These are phyloP conservation scores for Delichon dasypus DNA, from an alignment of 2,797 vertebrate genomes.

Conservation along the genomic window DNA sequence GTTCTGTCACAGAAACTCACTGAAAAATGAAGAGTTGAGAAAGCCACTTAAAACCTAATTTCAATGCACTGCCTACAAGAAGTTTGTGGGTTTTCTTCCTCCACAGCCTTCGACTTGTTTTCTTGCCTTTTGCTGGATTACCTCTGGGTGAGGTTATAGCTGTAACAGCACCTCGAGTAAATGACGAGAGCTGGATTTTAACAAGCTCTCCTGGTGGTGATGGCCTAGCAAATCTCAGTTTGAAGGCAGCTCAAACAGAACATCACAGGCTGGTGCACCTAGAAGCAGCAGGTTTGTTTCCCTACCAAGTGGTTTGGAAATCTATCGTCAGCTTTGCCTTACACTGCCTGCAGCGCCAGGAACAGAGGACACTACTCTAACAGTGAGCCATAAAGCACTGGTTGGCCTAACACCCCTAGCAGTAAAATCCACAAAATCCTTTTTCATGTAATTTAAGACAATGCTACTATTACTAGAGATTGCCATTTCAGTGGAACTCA, in stretches of 20 bases:
- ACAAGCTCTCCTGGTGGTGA: neutral
- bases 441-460: neutral
- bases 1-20: neutral
- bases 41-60: neutral
- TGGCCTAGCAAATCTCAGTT: neutral
- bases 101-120: fast-evolving
- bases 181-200: neutral
- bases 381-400: neutral
- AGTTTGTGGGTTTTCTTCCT: neutral
- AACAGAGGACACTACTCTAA: fast-evolving
- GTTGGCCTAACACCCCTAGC: neutral
- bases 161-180: neutral
- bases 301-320: neutral
- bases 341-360: fast-evolving
- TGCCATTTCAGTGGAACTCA: neutral
- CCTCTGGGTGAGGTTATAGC: neutral
- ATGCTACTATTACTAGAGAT: neutral
- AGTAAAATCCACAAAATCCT: neutral
- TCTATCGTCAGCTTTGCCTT: neutral
- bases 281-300: neutral
- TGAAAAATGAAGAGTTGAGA: neutral
- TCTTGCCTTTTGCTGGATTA: neutral
- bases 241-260: neutral
- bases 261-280: neutral
- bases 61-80: neutral